Base-by-base conservation (phyloP, 2,797 vertebrate genomes). In the Aselliscus stoliczkanus region DNA sequence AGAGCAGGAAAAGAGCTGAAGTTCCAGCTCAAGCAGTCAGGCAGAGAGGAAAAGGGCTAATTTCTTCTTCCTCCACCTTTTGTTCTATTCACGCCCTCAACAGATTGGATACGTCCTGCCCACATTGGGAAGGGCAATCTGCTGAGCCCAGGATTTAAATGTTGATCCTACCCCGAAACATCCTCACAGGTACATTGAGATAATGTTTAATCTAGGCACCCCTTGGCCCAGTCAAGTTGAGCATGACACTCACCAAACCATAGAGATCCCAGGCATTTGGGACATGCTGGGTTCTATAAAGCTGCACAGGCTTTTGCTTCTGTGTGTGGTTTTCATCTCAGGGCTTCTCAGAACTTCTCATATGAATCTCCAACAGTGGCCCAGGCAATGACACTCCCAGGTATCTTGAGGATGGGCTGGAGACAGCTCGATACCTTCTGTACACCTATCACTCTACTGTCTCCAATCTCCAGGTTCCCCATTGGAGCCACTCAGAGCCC, bases 401-500 rank as follows among this genome's bases (percentile, higher is more conserved):
- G 42, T 0, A 3, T 25, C 20, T 9, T 47, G 56, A 64, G 18
- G 31, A 50, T 52, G 18, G 15, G 7, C 34, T 34, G n/a, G 27
- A 58, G 77, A 82, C 81, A 64, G 60, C 88, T 23, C 13, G 13
- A 87, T 95, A 79, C 76, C 88, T 54, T 75, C 62, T 44, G 20
- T 79, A 56, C 2, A 2, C 9, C 6, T 0, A 18, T 29, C 4
- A 18, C 31, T 39, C 12, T 77, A 11, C 37, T 9, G 82, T 93
- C 93, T 88, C 42, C 88, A 95, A 93, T 69, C 67, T 54, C 96
- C 87, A 94, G 54, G 87, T 94, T 98, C 98, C 97, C 97, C 98
- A 98, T 98, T 98, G 98, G 20, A 98, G 95, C 87, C 97, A 95
- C 80, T 83, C 98, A 98, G 98, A 98, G 98, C 98, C 97, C 67